A percentile compares a stretch with the other conserved stretches of the same genome.
These are phyloP conservation scores for Turdus rufiventris DNA, from an alignment of 2,113 vertebrate species.

Conservation along the genomic window DNA sequence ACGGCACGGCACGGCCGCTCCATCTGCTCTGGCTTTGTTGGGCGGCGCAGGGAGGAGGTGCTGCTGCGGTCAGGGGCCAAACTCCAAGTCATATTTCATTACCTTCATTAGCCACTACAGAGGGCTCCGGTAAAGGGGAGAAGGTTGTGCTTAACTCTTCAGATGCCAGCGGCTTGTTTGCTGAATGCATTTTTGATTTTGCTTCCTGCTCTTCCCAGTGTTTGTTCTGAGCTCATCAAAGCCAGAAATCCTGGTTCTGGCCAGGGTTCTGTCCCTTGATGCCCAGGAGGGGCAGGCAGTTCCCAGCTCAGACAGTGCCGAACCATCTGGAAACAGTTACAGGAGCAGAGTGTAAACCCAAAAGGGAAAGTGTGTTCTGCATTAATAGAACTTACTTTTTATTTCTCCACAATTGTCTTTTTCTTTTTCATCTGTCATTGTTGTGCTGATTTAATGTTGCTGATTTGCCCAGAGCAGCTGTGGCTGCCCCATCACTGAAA, in stretches of 20 bases:
- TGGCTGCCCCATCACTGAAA: neutral
- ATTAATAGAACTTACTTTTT: conserved; percentile 66
- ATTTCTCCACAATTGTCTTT: conserved; percentile 59
- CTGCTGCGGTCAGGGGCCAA: conserved; percentile 79
- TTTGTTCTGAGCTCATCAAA: conserved; percentile 35
- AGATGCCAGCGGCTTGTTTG: conserved; percentile 1
- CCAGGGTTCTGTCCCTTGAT: conserved; percentile 14
- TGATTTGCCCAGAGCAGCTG: neutral
- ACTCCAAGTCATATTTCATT: conserved; percentile 83
- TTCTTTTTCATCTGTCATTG: conserved; percentile 33
- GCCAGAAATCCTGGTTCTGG: neutral
- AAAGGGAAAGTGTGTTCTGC: conserved; percentile 66
- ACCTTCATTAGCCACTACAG: conserved; percentile 80
- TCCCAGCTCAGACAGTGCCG: neutral
- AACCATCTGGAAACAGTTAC: conserved; percentile 73
- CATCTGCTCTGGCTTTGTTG: conserved; percentile 83
- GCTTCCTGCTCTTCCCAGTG: neutral
- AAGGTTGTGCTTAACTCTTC: conserved; percentile 72
- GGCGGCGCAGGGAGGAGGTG: conserved; percentile 67
- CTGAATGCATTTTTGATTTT: neutral
- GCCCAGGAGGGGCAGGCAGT: neutral
- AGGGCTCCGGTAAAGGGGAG: conserved; percentile 64
- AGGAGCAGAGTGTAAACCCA: conserved; percentile 55
- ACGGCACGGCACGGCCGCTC: conserved; percentile 13
- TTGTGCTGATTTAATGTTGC: conserved; percentile 50